These are phyloP conservation scores for Toxostoma redivivum DNA, from an alignment of 2,113 vertebrate genomes.

Conservation along the genomic window DNA sequence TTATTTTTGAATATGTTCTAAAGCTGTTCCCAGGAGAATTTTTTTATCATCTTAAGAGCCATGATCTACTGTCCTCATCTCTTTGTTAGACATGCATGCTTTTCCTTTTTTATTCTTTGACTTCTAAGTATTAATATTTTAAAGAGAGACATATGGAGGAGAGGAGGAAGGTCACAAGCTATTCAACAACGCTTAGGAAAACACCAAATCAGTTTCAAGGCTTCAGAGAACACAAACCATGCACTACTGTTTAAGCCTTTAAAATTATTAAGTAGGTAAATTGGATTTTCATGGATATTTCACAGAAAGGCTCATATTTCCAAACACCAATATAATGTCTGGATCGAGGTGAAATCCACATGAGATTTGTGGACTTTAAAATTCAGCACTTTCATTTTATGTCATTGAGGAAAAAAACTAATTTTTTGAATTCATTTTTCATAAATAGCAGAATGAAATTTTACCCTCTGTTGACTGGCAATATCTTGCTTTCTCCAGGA, in stretches of 20 bases:
- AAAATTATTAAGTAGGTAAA: conserved; percentile 57
- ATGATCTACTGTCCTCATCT: background rate
- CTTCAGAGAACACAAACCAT: conserved; percentile 1
- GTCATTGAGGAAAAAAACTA: conserved; percentile 33
- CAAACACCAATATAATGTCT: conserved; percentile 18
- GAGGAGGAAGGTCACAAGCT: background rate
- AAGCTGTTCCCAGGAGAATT: background rate
- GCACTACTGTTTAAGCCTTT: conserved; percentile 9
- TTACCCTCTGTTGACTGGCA: conserved; percentile 30
- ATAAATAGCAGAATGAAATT: conserved; percentile 53
- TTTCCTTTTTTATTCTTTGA: background rate
- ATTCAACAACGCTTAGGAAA: conserved; percentile 22
- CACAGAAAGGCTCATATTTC: background rate
- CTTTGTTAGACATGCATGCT: background rate
- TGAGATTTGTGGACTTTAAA: conserved; percentile 17
- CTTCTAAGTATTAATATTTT: background rate
- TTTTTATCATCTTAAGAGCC: background rate
- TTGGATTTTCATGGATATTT: conserved; percentile 66
- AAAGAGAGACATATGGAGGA: background rate
- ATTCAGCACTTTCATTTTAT: conserved; percentile 42
- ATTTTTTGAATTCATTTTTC: background rate
- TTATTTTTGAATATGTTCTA: background rate
- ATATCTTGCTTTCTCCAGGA: background rate
- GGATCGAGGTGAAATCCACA: conserved; percentile 2
- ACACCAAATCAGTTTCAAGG: conserved; percentile 31